A percentile compares a stretch with the other conserved stretches of the same genome.
Evolutionary conservation across 2,113 vertebrate genomes (phyloP).

Genomic region (Saguinus midas): DNA sequence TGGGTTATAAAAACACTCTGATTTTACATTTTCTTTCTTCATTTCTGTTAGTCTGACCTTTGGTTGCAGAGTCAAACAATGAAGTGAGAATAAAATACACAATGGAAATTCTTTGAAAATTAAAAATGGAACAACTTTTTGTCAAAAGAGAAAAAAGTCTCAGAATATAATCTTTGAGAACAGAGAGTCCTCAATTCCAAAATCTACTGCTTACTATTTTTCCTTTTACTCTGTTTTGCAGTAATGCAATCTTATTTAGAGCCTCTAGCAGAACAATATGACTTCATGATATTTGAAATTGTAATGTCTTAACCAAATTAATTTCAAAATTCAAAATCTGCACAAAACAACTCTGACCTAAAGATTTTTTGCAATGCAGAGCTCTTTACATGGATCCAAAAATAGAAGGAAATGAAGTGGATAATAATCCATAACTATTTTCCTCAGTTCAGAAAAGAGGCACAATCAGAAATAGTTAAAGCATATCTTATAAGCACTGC

Average conservation of each 20-base stretch:
- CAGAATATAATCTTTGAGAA: conserved; percentile 16
- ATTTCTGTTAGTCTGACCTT: conserved; percentile 25
- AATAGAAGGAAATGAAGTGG: conserved; percentile 72
- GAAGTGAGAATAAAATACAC: conserved; percentile 27
- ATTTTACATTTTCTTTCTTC: conserved; percentile 12
- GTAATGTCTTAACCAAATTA: conserved; percentile 59
- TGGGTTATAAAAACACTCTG: not conserved
- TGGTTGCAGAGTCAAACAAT: not conserved
- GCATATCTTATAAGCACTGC: conserved; percentile 40
- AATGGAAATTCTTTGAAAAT: conserved; percentile 3
- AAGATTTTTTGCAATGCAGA: conserved; percentile 56
- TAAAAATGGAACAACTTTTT: conserved; percentile 24
- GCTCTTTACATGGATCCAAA: conserved; percentile 58
- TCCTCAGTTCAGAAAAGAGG: conserved; percentile 61
- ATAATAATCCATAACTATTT: conserved; percentile 67
- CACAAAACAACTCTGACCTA: conserved; percentile 34
- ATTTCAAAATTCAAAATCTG: conserved; percentile 69
- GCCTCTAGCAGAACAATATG: not conserved
- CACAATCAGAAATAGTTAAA: conserved; percentile 72
- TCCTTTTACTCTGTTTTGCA: conserved; percentile 12
- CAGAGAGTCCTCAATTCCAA: not conserved
- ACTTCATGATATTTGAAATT: conserved; percentile 46
- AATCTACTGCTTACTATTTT: not conserved
- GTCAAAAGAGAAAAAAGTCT: not conserved
- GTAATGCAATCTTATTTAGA: conserved; percentile 4